phyloP scores from a whole-genome alignment of 2,888 invertebrate genomes.

The Xestia sexstrigata region DNA sequence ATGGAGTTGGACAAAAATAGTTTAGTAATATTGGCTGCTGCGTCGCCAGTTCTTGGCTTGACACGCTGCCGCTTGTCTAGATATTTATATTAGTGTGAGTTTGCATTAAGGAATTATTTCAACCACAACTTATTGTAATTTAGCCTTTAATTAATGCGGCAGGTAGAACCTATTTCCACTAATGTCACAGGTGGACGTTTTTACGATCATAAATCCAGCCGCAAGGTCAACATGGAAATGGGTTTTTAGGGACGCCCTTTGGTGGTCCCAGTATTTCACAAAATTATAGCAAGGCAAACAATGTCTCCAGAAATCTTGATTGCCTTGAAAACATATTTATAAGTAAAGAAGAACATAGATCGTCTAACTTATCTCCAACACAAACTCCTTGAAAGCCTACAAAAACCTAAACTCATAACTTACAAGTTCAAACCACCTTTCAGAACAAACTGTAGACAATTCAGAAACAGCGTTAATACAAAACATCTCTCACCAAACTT shows the following conservation, averaged over 20 bases:
- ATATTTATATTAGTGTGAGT: background rate
- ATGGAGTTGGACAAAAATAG: no score
- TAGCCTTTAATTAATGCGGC: background rate
- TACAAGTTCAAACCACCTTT: conserved; percentile 35
- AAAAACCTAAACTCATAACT: conserved; percentile 43
- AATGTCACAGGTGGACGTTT: background rate
- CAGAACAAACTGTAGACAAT: conserved; percentile 34
- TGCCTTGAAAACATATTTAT: background rate
- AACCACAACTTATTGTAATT: background rate
- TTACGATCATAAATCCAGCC: background rate
- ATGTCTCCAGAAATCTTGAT: conserved; percentile 7
- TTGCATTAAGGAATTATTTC: background rate
- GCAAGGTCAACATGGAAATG: background rate
- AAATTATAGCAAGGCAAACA: background rate
- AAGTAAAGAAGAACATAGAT: conserved; percentile 12
- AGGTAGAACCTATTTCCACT: background rate
- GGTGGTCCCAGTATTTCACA: background rate
- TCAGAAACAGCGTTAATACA: conserved; percentile 38
- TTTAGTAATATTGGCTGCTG: no score
- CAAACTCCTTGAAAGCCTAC: conserved; percentile 17
- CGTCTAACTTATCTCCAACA: conserved; percentile 20
- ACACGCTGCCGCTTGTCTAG: no score
- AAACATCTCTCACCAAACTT: conserved; percentile 54
- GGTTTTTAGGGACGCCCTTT: background rate
- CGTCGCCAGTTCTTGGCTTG: no score